Evolutionary conservation across 2,113 vertebrate species (phyloP).

Genomic region (Eubucco bourcierii): DNA sequence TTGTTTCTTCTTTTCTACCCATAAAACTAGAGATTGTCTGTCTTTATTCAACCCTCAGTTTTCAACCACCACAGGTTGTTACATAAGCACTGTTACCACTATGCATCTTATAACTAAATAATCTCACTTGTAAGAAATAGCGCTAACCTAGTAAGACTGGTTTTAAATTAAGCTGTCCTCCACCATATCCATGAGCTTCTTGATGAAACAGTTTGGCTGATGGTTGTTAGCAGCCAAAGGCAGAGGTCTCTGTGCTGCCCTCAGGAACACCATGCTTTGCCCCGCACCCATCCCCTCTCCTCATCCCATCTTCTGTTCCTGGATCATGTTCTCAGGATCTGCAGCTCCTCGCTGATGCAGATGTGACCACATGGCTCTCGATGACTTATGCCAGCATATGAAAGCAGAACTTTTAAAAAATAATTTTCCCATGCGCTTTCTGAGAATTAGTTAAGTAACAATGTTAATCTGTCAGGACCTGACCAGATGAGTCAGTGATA

Average conservation of each 20-base stretch:
- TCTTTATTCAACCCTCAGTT: not conserved
- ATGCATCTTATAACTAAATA: not conserved
- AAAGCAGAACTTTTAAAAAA: not conserved
- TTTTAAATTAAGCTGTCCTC: not conserved
- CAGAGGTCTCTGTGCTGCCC: not conserved
- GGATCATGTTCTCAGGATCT: rapidly evolving
- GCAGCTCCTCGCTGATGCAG: not conserved
- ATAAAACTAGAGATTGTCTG: not conserved
- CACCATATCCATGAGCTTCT: not conserved
- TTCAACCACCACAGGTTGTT: rapidly evolving
- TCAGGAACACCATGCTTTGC: rapidly evolving
- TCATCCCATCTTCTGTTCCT: not conserved
- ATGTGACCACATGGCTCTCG: not conserved
- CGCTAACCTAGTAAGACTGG: not conserved
- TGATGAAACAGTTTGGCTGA: not conserved
- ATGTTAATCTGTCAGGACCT: not conserved
- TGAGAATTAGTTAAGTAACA: not conserved
- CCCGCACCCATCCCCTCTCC: rapidly evolving
- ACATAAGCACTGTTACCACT: not conserved
- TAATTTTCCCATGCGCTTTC: not conserved
- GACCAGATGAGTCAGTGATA: conserved; percentile 16
- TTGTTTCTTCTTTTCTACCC: not conserved
- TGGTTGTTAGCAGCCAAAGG: not conserved
- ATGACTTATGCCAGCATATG: not conserved
- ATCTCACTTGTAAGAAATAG: not conserved